Percentiles rank a stretch among this genome's conserved stretches.
Evolutionary conservation across 1,140 invertebrate species (phyloP).

Genomic region (Tribolium castaneum): DNA sequence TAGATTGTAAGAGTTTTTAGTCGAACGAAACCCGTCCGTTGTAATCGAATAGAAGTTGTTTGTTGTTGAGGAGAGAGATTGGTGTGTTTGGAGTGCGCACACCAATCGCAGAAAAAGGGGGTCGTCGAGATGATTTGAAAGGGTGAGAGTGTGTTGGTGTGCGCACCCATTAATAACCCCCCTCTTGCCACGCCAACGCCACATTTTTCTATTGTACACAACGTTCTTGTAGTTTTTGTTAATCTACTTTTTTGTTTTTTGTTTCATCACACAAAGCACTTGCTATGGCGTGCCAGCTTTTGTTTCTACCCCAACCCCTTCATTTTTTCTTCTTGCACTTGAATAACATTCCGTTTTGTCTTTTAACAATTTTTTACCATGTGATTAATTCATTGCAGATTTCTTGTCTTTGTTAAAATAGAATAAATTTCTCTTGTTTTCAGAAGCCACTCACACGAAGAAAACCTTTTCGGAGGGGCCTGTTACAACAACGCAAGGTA

Average conservation of each 20-base stretch:
- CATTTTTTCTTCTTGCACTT: conserved; percentile 11
- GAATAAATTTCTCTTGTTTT: conserved; percentile 43
- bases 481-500: conserved; percentile 57
- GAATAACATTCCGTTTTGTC: conserved; percentile 4
- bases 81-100: conserved; percentile 56
- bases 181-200: conserved; percentile 37
- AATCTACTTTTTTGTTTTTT: not conserved
- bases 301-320: not conserved
- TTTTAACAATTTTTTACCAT: conserved; percentile 23
- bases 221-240: too few relatives aligned
- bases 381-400: conserved; percentile 29
- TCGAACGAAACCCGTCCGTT: conserved; percentile 26
- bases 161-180: conserved; percentile 55
- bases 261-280: conserved; percentile 39
- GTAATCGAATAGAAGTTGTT: conserved; percentile 25
- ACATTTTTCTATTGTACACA: not conserved
- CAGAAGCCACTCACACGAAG: conserved; percentile 47
- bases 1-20: conserved; percentile 43
- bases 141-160: conserved; percentile 54
- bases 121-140: conserved; percentile 11
- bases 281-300: conserved; percentile 45
- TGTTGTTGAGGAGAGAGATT: conserved; percentile 43
- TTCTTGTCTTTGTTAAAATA: conserved; percentile 1
- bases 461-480: conserved; percentile 50
- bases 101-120: conserved; percentile 48